A percentile compares a stretch with the other conserved stretches of the same genome.
Evolutionary conservation across 2,797 vertebrate species (phyloP).

Genomic region (Arvicola amphibius): DNA sequence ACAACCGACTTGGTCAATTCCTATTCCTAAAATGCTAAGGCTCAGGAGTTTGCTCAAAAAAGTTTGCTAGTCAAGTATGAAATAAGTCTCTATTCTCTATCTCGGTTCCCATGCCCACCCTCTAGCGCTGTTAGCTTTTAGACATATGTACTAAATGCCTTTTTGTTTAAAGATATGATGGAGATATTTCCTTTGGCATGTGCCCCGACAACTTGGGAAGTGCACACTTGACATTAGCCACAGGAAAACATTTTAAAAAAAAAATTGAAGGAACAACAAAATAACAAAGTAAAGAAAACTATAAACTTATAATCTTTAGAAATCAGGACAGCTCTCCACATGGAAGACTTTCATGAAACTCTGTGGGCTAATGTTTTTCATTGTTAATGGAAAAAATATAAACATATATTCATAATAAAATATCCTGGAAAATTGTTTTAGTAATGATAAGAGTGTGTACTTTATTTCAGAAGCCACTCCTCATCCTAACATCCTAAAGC

Average conservation of each 20-base stretch:
- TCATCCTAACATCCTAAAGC: constrained; percentile 63
- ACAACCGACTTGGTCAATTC: constrained; percentile 47
- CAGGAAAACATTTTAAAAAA: constrained; percentile 30
- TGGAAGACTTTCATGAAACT: constrained; percentile 47
- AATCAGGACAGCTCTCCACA: constrained; percentile 54
- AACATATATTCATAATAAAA: not conserved
- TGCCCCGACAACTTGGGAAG: constrained; percentile 68
- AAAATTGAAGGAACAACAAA: not conserved
- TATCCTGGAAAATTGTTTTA: constrained; percentile 56
- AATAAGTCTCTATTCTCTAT: constrained; percentile 7
- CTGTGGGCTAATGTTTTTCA: not conserved
- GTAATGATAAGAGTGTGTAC: constrained; percentile 49
- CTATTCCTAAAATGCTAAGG: constrained; percentile 67
- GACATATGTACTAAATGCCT: constrained; percentile 40
- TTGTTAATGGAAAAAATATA: constrained; percentile 25
- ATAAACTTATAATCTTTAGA: constrained; percentile 18
- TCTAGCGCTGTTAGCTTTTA: constrained; percentile 69
- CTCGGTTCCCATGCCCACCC: constrained; percentile 7
- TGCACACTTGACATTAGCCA: constrained; percentile 61
- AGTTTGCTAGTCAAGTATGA: constrained; percentile 57
- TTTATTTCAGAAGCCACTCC: constrained; percentile 62
- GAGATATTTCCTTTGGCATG: constrained; percentile 69
- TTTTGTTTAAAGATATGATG: constrained; percentile 64
- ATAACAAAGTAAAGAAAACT: constrained; percentile 52
- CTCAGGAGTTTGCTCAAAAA: constrained; percentile 64